A percentile compares a stretch with the other conserved stretches of the same genome.
phyloP scores from a whole-genome alignment of 2,797 vertebrate species.

The Myioborus melanocephalus region DNA sequence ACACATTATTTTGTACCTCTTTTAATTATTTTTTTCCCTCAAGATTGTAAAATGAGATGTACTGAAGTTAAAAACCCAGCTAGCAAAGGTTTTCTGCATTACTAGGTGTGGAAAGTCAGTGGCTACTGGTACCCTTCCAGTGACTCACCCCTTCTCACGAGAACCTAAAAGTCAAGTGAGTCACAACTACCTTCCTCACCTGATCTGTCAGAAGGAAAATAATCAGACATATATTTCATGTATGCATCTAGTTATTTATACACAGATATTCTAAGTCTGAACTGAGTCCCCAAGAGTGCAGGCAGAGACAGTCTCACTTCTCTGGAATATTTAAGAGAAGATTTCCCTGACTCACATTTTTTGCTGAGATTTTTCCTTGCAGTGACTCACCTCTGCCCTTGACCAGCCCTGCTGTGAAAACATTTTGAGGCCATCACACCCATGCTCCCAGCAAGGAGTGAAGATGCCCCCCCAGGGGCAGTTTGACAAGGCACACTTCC shows the following conservation, averaged over 20 bases:
- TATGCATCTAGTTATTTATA: no score
- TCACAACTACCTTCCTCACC: not conserved
- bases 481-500: not conserved
- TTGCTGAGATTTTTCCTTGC: not conserved
- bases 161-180: not conserved
- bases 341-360: not conserved
- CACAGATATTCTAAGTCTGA: not conserved
- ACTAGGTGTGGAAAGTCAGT: not conserved
- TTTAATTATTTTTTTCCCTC: not conserved
- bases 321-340: not conserved
- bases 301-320: not conserved
- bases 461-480: conserved; percentile 27
- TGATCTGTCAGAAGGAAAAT: not conserved
- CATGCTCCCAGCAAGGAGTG: not conserved
- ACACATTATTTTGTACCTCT: not conserved
- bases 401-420: not conserved
- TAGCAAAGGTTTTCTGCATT: not conserved
- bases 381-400: conserved; percentile 8
- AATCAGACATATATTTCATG: not conserved
- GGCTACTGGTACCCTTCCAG: not conserved
- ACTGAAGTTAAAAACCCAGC: not conserved
- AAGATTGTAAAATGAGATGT: not conserved
- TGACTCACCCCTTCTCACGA: not conserved
- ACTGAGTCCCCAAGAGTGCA: not conserved
- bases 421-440: not conserved